A percentile compares a stretch with the other conserved stretches of the same genome.
Evolutionary conservation across 1,140 invertebrate species (phyloP).

Genomic region (Bombus ignitus): DNA sequence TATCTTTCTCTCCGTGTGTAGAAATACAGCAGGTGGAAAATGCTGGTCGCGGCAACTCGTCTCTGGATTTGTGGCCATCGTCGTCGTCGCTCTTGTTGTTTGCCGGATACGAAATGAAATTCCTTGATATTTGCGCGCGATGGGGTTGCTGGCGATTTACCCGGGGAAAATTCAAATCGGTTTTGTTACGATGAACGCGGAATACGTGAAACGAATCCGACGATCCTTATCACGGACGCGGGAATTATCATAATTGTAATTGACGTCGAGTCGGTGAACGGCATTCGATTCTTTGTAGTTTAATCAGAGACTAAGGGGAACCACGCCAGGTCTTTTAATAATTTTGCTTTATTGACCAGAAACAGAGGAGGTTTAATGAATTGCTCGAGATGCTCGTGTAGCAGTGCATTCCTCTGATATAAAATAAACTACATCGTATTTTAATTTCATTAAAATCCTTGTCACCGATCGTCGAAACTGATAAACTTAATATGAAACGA

Average conservation of each 20-base stretch:
- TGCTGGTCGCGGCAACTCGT: not conserved
- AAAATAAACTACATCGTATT: not conserved
- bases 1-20: conserved; percentile 1
- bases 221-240: not conserved
- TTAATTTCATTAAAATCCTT: not conserved
- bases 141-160: not conserved
- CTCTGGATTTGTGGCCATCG: not conserved
- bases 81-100: not conserved
- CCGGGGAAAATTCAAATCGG: conserved; percentile 22
- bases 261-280: not conserved
- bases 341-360: not conserved
- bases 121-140: not conserved
- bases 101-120: not conserved
- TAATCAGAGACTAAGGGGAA: not conserved
- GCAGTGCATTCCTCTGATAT: not conserved
- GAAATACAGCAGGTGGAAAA: conserved; percentile 24
- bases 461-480: not conserved
- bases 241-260: conserved; percentile 22
- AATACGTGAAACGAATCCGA: not conserved
- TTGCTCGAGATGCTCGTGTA: not conserved
- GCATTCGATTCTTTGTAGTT: conserved; percentile 35
- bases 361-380: not conserved
- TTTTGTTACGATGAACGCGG: not conserved
- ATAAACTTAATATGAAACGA: not conserved
- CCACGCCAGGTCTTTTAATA: not conserved